Base-by-base conservation (phyloP, 2,113 vertebrate species). In the Morone saxatilis region DNA sequence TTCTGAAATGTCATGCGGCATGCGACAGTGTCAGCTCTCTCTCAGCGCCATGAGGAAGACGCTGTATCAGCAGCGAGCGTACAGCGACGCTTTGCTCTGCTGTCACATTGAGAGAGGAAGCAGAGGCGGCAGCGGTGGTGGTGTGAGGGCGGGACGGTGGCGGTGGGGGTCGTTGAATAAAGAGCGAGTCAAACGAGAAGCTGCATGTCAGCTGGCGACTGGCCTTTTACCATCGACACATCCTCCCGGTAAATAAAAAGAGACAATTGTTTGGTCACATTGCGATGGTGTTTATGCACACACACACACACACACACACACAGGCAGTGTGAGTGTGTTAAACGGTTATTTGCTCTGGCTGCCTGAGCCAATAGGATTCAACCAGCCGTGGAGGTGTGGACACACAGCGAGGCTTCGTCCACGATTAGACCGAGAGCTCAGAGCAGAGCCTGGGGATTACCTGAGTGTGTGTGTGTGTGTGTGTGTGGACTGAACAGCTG, bases 341-440 rank as follows among this genome's bases (percentile, higher is more conserved):
- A 93, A 92, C 11, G 74, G 79, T 76, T 94, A 90, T 93, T 94
- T 93, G 91, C 90, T 91, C 65, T 83, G 57, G 76, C 90, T 91
- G 89, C 88, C 93, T 91, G 91, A 94, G 85, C 91, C 90, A 94
- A 94, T 90, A 93, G 80, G 87, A 93, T 91, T 83, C 89, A 93
- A 87, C 86, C 88, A 94, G 90, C 79, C 76, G 22, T 93, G 88
- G 76, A 81, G 88, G 76, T 92, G 80, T 91, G 92, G 88, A 90
- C 87, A 89, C 71, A 83, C 74, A 84, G 62, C 22, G 62, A 80
- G 77, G 86, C 80, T 89, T 88, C 83, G 65, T 83, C 85, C 85
- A 86, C 60, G 81, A 92, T 90, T 89, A 89, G 78, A 71, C 82
- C 7, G 62, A 82, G 76, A 85, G 76, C 87, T 85, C 87, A 85